A percentile compares a stretch with the other conserved stretches of the same genome.
These are phyloP conservation scores for Pteronotus mesoamericanus DNA, from an alignment of 2,797 vertebrate species.

Conservation along the genomic window DNA sequence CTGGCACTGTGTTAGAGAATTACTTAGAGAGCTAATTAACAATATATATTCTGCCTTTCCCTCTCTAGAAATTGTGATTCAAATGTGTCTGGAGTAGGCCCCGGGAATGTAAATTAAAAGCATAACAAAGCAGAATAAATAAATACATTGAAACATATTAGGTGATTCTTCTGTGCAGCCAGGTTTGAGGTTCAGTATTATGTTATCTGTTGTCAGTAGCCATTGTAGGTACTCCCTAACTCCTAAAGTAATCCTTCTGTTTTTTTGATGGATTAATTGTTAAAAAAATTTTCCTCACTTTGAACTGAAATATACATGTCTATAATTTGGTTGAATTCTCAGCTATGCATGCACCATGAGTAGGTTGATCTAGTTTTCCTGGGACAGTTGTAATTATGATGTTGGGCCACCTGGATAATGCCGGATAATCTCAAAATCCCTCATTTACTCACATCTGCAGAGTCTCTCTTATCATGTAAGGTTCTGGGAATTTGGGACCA, in stretches of 20 bases:
- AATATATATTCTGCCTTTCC: neutral
- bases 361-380: neutral
- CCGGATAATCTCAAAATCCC: neutral
- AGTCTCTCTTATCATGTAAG: neutral
- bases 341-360: neutral
- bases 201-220: neutral
- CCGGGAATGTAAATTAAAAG: neutral
- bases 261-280: neutral
- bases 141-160: neutral
- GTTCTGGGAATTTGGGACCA: neutral
- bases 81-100: neutral
- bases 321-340: neutral
- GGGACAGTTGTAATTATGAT: neutral
- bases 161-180: neutral
- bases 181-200: neutral
- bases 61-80: constrained; percentile 6
- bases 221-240: neutral
- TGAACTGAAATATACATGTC: neutral
- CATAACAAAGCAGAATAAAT: neutral
- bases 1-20: neutral
- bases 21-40: neutral
- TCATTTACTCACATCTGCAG: neutral
- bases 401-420: neutral
- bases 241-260: neutral
- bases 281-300: neutral